A percentile compares a stretch with the other conserved stretches of the same genome.
These are phyloP conservation scores for Melanerpes formicivorus DNA, from an alignment of 2,113 vertebrate species.

Conservation along the genomic window DNA sequence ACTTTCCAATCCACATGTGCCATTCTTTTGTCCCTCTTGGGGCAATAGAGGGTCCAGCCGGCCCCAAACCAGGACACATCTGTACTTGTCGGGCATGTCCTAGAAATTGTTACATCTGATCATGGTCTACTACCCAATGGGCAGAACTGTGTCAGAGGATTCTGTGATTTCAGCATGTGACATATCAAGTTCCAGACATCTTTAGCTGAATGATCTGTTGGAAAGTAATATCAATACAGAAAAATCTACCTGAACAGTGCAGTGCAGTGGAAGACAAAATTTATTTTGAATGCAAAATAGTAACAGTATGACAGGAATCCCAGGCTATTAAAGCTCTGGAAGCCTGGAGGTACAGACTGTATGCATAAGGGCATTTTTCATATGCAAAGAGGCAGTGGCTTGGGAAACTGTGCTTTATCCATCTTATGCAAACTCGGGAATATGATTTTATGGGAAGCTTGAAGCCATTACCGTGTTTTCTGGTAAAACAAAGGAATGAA, in stretches of 20 bases:
- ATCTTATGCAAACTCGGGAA: not conserved
- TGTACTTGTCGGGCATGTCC: not conserved
- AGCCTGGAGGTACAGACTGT: not conserved
- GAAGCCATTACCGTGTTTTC: not conserved
- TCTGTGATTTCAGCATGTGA: not conserved
- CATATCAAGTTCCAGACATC: not conserved
- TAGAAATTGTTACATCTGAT: not conserved
- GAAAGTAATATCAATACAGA: not conserved
- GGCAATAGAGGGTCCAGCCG: too few relatives aligned
- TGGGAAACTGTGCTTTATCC: not conserved
- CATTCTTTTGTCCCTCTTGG: too few relatives aligned
- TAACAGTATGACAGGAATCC: not conserved
- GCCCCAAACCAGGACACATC: not conserved
- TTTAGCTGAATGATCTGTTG: not conserved
- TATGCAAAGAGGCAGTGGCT: not conserved
- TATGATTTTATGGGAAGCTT: not conserved
- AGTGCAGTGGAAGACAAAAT: not conserved
- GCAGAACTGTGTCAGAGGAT: not conserved
- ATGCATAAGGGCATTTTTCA: not conserved
- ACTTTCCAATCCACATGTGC: too few relatives aligned
- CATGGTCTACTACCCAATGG: not conserved
- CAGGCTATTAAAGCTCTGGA: not conserved
- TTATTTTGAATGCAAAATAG: not conserved
- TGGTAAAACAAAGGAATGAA: not conserved
- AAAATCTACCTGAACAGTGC: not conserved